Conservation (phyloP, 2,888 invertebrate species). For the Eupsilia transversa region DNA sequence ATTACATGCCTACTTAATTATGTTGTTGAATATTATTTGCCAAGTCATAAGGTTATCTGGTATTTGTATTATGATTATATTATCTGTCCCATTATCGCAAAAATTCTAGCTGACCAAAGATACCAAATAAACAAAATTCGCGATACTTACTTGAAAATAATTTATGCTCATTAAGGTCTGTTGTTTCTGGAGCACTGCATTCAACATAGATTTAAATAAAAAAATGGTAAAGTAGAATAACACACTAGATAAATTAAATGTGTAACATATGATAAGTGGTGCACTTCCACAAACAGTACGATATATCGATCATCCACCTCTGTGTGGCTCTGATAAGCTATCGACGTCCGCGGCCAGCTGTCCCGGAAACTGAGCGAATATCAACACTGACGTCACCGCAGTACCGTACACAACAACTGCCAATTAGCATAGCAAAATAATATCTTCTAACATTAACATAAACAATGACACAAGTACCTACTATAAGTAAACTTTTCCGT, state of each 20-base stretch:
- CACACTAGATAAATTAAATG: conserved; percentile 58
- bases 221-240: conserved; percentile 53
- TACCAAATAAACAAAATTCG: conserved; percentile 10
- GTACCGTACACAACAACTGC: conserved; percentile 56
- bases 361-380: conserved; percentile 81
- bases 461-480: conserved; percentile 48
- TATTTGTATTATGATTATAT: conserved; percentile 31
- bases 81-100: conserved; percentile 23
- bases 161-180: conserved; percentile 5
- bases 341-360: conserved; percentile 81
- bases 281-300: conserved; percentile 78
- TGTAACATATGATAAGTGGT: conserved; percentile 64
- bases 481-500: conserved; percentile 47
- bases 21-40: conserved; percentile 13
- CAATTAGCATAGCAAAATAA: conserved; percentile 58
- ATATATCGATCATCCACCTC: conserved; percentile 87
- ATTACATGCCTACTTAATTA: background rate
- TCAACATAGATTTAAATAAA: conserved; percentile 24
- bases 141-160: background rate
- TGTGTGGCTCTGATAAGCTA: conserved; percentile 80
- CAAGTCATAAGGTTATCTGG: conserved; percentile 22
- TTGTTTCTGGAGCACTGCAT: conserved; percentile 16
- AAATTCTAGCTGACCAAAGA: conserved; percentile 24
- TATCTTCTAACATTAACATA: conserved; percentile 51
- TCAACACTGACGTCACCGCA: conserved; percentile 73